phyloP scores from a whole-genome alignment of 2,797 vertebrate species.

The Malacoraja senta region DNA sequence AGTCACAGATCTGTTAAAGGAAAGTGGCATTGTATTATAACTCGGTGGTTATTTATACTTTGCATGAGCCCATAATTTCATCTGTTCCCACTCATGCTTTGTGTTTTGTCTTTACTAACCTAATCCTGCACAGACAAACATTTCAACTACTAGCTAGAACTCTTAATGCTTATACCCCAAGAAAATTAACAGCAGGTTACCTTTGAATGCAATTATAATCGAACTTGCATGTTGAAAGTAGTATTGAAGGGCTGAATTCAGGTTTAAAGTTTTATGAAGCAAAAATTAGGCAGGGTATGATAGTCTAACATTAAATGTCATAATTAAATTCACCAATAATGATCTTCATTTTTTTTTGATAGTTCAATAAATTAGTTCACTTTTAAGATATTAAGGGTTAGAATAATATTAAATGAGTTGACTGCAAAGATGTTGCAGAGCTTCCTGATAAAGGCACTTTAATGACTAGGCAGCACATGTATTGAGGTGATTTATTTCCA shows the following conservation, averaged over 20 bases:
- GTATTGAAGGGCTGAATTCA: not conserved
- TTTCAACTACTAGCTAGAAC: not conserved
- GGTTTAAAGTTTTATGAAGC: not conserved
- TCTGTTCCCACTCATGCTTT: conserved; percentile 2
- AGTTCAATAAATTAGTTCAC: not conserved
- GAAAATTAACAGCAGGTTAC: not conserved
- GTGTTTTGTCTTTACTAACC: conserved; percentile 35
- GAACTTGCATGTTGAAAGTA: not conserved
- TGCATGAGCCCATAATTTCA: conserved; percentile 22
- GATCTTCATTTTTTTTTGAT: not conserved
- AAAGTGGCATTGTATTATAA: not conserved
- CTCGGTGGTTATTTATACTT: not conserved
- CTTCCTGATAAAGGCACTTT: not conserved
- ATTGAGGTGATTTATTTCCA: not conserved
- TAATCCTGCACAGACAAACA: conserved; percentile 33
- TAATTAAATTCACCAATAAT: conserved; percentile 9
- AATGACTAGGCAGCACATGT: no score
- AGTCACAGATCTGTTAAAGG: not conserved
- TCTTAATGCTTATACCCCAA: not conserved
- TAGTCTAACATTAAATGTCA: not conserved
- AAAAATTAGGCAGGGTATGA: no score
- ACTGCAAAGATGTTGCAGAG: not conserved
- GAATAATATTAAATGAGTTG: not conserved
- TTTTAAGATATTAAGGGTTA: not conserved
- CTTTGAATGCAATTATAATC: conserved; percentile 2